Evolutionary conservation across 2,888 invertebrate species (phyloP).

Genomic region (Caenorhabditis sp.): DNA sequence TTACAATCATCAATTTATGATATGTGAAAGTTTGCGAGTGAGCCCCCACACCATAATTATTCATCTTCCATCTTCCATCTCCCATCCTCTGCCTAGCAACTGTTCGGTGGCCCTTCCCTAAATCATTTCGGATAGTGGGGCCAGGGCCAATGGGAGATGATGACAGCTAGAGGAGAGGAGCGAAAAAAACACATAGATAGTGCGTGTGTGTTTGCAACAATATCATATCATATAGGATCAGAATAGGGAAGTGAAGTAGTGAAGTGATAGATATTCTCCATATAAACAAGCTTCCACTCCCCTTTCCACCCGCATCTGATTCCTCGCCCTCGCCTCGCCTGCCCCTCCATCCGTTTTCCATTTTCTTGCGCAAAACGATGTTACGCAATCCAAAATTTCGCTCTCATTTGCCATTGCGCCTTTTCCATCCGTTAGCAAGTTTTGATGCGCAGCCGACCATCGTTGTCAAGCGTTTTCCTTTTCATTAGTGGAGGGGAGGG

Average conservation of each 20-base stretch:
- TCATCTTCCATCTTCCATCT: slow-evolving; percentile 26
- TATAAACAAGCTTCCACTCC: slow-evolving; percentile 43
- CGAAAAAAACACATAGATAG: not conserved
- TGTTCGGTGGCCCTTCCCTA: slow-evolving; percentile 1
- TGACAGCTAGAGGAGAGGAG: not conserved
- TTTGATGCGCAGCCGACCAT: slow-evolving; percentile 46
- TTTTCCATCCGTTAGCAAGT: slow-evolving; percentile 63
- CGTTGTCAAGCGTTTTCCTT: slow-evolving; percentile 58
- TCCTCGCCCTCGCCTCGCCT: slow-evolving; percentile 15
- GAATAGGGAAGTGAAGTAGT: slow-evolving; percentile 24
- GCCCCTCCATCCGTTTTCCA: slow-evolving; percentile 23
- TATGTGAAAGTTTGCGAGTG: slow-evolving; percentile 9
- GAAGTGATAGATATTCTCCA: slow-evolving; percentile 47
- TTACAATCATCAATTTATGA: slow-evolving; percentile 53
- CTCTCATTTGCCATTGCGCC: slow-evolving; percentile 62
- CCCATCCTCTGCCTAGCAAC: not conserved
- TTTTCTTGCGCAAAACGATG: slow-evolving; percentile 60
- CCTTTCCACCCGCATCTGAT: not conserved
- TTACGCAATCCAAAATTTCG: slow-evolving; percentile 65
- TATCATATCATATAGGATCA: too few species aligned
- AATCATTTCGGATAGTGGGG: too few species aligned
- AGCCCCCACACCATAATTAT: slow-evolving; percentile 26
- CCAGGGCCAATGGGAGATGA: not conserved
- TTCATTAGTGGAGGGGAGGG: slow-evolving; percentile 55
- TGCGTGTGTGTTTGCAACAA: slow-evolving; percentile 33